phyloP scores from a whole-genome alignment of 2,797 vertebrate species.

The Gymnothorax reevesii region DNA sequence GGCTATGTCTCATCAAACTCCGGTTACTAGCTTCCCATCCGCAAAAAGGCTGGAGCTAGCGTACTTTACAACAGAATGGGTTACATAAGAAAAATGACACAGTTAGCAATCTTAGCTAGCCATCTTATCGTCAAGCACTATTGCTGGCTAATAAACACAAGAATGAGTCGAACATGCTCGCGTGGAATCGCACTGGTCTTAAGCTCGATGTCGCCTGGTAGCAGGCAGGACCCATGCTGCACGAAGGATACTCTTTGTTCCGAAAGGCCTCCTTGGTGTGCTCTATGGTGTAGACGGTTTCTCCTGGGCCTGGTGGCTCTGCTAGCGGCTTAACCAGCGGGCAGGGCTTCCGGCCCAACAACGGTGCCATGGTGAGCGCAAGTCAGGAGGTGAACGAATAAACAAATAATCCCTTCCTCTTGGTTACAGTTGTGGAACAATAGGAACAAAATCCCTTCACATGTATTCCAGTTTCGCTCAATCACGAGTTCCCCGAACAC shows the following conservation, averaged over 20 bases:
- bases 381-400: constrained; percentile 47
- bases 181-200: not conserved
- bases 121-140: too few species aligned
- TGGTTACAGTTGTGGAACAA: constrained; percentile 29
- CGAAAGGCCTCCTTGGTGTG: constrained; percentile 96
- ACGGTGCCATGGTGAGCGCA: constrained; percentile 83
- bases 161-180: not conserved
- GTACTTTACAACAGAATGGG: not conserved
- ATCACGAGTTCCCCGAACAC: constrained; percentile 33
- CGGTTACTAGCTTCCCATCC: not conserved
- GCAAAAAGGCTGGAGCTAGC: not conserved
- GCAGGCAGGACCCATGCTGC: not conserved
- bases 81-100: not conserved
- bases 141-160: too few species aligned
- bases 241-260: constrained; percentile 94
- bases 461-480: constrained; percentile 57
- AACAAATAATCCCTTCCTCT: constrained; percentile 29
- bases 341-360: constrained; percentile 95
- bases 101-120: not conserved
- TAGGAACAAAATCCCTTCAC: constrained; percentile 41
- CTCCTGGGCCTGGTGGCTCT: constrained; percentile 79
- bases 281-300: constrained; percentile 83
- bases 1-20: not conserved
- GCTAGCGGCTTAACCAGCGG: constrained; percentile 85
- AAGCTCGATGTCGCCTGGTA: not conserved